Evolutionary conservation across 2,797 vertebrate genomes (phyloP), one percentile per base, ranked within the genome.

Genomic region (Valencia hispanica): DNA sequence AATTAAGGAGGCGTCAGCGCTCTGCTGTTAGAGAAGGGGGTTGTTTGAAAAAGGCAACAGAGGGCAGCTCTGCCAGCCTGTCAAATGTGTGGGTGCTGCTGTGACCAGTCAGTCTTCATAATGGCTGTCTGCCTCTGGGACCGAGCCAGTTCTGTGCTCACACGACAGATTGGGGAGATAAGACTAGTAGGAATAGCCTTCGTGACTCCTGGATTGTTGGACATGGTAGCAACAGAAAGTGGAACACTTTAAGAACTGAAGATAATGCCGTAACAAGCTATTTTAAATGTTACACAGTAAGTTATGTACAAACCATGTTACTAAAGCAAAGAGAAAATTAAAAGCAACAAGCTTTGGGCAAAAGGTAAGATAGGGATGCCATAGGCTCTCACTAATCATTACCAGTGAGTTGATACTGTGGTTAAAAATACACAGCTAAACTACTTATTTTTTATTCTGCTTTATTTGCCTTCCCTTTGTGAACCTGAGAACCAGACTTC

Each of bases 91-190:
- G 86, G 91, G 84, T 86, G 39, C 89, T 84, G 89, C 86, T 89
- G 88, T 83, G 86, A 83, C 87, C 89, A 88, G 88, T 91, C 90
- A 87, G 87, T 89, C 89, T 92, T 92, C 80, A 90, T 92, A 93
- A 94, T 87, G 89, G 87, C 82, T 89, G 88, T 85, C 81, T 81
- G 84, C 80, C 79, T 48, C 77, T 87, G 80, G 86, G 85, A 85
- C 71, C 79, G 75, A 87, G 89, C 91, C 92, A 88, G 84, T 84
- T 83, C 83, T 72, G 51, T 78, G 77, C 78, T 90, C 87, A 91
- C 83, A 83, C 85, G 88, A 84, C 88, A 77, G 82, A 85, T 75
- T 83, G 74, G 78, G 79, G 48, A 82, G 75, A 88, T 79, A 81
- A 79, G 80, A 68, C 84, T 68, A 50, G 78, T 75, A 86, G 68